Percentiles rank a stretch among this genome's conserved stretches.
Evolutionary conservation across 2,888 invertebrate genomes (phyloP).

Genomic region (Listrodromus nycthemerus): DNA sequence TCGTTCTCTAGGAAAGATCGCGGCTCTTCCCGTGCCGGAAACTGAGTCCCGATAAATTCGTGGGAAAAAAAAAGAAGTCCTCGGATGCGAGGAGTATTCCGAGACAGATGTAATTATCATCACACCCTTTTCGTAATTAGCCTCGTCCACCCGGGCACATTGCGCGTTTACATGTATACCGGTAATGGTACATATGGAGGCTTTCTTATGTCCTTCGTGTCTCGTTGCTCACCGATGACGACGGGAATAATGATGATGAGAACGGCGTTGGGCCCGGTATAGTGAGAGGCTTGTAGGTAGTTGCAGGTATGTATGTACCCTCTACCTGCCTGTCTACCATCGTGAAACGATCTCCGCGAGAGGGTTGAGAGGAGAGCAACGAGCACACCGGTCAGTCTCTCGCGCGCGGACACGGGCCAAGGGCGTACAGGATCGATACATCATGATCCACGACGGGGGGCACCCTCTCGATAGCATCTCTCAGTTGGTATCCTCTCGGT

Average conservation of each 20-base stretch:
- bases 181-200: neutral
- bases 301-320: conserved; percentile 43
- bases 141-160: neutral
- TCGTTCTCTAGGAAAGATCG: conserved; percentile 50
- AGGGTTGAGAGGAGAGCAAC: conserved; percentile 74
- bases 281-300: conserved; percentile 46
- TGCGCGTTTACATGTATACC: neutral
- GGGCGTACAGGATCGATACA: conserved; percentile 83
- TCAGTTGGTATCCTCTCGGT: conserved; percentile 75
- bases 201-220: conserved; percentile 16
- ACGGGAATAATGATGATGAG: conserved; percentile 44
- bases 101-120: conserved; percentile 61
- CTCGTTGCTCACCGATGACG: conserved; percentile 45
- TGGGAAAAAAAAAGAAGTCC: conserved; percentile 3
- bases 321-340: conserved; percentile 41
- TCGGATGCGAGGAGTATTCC: conserved; percentile 34
- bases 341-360: conserved; percentile 47
- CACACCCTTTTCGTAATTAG: conserved; percentile 59
- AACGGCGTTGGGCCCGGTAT: conserved; percentile 20
- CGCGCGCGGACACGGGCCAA: conserved; percentile 72
- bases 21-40: conserved; percentile 62
- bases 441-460: conserved; percentile 81
- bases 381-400: conserved; percentile 65
- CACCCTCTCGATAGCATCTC: conserved; percentile 78
- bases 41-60: conserved; percentile 58